Base-by-base conservation (phyloP, 2,888 invertebrate genomes). In the Patella caerulea region DNA sequence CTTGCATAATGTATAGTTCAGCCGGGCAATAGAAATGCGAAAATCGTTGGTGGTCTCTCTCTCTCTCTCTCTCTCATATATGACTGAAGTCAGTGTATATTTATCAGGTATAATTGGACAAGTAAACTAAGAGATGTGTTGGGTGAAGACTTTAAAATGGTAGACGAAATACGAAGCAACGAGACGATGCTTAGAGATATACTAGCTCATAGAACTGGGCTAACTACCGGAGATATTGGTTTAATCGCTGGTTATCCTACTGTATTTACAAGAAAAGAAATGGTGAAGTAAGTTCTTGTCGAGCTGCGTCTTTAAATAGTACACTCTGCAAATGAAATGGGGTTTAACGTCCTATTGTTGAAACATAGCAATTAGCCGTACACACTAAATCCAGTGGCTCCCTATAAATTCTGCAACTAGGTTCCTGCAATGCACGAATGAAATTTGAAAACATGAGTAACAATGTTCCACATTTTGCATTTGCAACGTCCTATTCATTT, bases 131-230 rank as follows among this genome's bases (percentile, higher is more conserved):
- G 14, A 70, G 70, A 78, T 52, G 73, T 78, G 24, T 56, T 78
- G 70, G 78, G 78, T 52, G 24, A 78, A 14, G 73, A 78, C 24
- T 78, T 78, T 70, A 9, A 56, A 56, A 19, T 78, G n/a, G 56
- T 12, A 11, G 54, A 75, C 53, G 70, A 73, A 1, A 45, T 69
- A 45, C 72, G 75, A 45, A 75, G 75, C 15, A 24, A 12, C 4
- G 72, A 75, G n/a, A 72, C 72, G 73, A 78, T 75, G 15, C 29
- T 78, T 7, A 75, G 73, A 53, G 78, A 78, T 53, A 7, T 75
- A 4, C 70, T 78, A 34, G 24, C 54, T 15, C 78, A 78, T n/a
- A 65, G 78, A 14, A 78, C 78, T 24, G 78, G 78, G 3, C 72
- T 75, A 52, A 17, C 12, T 17, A 34, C 73, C 24, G 70, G 73